Conservation (phyloP, 2,113 vertebrate genomes). For the Tenrec ecaudatus region DNA sequence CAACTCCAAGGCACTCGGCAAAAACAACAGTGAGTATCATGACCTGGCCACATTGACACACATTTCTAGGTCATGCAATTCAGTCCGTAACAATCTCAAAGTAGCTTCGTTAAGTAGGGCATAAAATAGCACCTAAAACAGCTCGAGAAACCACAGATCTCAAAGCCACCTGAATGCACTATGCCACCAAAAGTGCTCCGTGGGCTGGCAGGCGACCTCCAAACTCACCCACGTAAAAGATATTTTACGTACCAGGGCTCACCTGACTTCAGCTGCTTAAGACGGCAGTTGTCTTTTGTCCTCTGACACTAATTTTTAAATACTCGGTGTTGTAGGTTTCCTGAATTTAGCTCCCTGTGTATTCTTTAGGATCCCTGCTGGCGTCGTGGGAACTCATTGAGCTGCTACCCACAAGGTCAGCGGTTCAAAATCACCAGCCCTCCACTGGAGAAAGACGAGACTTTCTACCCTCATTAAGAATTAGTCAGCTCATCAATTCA, state of each 20-base stretch:
- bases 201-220: neutral
- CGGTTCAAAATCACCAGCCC: too few species aligned
- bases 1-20: too few species aligned
- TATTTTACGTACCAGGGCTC: neutral
- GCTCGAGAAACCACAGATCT: neutral
- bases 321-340: slow-evolving; percentile 50
- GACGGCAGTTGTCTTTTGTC: neutral
- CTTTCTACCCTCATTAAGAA: too few species aligned
- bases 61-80: too few species aligned
- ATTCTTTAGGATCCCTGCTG: neutral
- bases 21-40: too few species aligned
- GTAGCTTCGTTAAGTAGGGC: neutral
- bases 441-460: too few species aligned
- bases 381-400: too few species aligned
- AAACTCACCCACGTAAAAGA: slow-evolving; percentile 11
- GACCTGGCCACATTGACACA: too few species aligned
- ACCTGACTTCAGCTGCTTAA: neutral
- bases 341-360: slow-evolving; percentile 3
- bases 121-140: neutral
- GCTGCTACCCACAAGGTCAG: too few species aligned
- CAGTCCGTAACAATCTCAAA: neutral
- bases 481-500: too few species aligned
- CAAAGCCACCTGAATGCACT: neutral
- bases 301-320: slow-evolving; percentile 5
- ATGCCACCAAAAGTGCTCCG: neutral